Evolutionary conservation across 1,140 invertebrate species (phyloP).

Genomic region (Drosophila mauritiana): DNA sequence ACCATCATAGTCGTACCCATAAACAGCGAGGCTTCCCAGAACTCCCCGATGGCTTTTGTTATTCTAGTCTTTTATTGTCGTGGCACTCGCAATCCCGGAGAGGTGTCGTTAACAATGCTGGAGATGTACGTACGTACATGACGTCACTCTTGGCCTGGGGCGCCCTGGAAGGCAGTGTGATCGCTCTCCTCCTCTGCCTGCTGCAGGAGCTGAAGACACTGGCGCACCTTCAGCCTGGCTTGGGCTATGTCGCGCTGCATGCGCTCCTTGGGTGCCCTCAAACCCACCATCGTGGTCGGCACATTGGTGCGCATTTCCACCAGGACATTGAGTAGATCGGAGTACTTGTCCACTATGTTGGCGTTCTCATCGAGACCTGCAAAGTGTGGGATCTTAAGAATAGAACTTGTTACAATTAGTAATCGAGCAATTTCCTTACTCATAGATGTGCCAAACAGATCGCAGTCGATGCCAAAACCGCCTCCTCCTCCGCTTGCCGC

Average conservation of each 20-base stretch:
- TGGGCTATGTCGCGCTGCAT: conserved; percentile 60
- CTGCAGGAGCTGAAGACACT: conserved; percentile 43
- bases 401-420: too few relatives aligned
- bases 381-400: background rate
- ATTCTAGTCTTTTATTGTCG: conserved; percentile 37
- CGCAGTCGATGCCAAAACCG: conserved; percentile 4
- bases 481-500: conserved; percentile 2
- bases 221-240: conserved; percentile 52
- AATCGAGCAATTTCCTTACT: conserved; percentile 3
- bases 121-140: conserved; percentile 6
- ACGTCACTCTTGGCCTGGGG: conserved; percentile 34
- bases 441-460: background rate
- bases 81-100: background rate
- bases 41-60: conserved; percentile 23
- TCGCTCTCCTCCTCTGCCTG: conserved; percentile 12
- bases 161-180: background rate
- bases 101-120: conserved; percentile 19
- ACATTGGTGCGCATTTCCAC: conserved; percentile 40
- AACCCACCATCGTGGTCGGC: conserved; percentile 40
- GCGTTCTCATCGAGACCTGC: conserved; percentile 31
- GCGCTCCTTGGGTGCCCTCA: conserved; percentile 60
- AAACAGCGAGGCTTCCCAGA: conserved; percentile 41
- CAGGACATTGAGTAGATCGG: conserved; percentile 40
- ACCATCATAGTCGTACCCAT: conserved; percentile 19
- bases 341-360: conserved; percentile 46